Evolutionary conservation across 1,140 invertebrate genomes (phyloP).

Genomic region (Lerema accius): DNA sequence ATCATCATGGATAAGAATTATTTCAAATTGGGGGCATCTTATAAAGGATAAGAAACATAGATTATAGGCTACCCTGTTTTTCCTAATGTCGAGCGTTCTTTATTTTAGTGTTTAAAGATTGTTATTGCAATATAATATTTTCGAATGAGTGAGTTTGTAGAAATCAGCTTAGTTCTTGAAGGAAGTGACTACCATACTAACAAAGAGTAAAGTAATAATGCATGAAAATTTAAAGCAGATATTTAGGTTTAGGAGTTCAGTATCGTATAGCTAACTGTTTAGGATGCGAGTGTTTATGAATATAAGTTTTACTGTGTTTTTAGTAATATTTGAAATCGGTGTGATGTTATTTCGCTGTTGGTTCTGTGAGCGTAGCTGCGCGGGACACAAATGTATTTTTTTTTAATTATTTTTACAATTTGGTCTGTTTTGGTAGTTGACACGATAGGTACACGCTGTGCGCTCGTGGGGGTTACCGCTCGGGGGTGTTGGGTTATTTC

Average conservation of each 20-base stretch:
- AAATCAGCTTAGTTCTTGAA: neutral
- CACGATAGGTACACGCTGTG: constrained; percentile 5
- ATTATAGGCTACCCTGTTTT: no score
- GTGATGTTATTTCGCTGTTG: neutral
- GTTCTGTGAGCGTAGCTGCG: constrained; percentile 27
- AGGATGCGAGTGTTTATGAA: neutral
- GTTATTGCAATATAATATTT: no score
- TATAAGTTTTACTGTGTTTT: neutral
- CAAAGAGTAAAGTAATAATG: neutral
- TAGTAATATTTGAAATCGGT: neutral
- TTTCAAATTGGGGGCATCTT: no score
- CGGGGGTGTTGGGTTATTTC: neutral
- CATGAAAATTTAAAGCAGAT: neutral
- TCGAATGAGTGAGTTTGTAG: no score
- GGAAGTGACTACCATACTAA: neutral
- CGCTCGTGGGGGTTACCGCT: neutral
- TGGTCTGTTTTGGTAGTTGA: neutral
- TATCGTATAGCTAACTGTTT: neutral
- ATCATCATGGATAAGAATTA: no score
- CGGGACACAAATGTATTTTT: constrained; percentile 8
- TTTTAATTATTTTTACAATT: neutral
- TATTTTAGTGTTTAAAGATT: no score
- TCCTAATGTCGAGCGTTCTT: no score
- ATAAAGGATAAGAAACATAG: no score
- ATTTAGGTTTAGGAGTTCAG: neutral